A percentile compares a stretch with the other conserved stretches of the same genome.
These are phyloP conservation scores for Seira musarum DNA, from an alignment of 2,888 invertebrate genomes.

Conservation along the genomic window DNA sequence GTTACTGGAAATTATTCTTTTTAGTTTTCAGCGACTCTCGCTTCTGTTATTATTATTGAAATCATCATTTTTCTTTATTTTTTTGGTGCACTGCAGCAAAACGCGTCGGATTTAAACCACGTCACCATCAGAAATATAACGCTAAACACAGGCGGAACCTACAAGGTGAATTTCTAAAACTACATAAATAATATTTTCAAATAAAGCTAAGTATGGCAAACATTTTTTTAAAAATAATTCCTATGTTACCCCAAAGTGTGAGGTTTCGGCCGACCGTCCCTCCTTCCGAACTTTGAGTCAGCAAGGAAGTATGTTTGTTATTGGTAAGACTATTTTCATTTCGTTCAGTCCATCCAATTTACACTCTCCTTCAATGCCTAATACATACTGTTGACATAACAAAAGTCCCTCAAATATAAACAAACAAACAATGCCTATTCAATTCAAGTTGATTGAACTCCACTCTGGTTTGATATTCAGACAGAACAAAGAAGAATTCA, in stretches of 20 bases:
- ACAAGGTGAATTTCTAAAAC: too few relatives aligned
- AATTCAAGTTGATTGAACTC: background rate
- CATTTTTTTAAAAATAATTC: constrained; percentile 11
- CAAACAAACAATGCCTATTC: background rate
- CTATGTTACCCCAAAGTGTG: too few relatives aligned
- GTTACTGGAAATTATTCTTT: too few relatives aligned
- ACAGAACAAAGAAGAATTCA: too few relatives aligned
- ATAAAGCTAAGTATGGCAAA: background rate
- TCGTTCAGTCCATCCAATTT: background rate
- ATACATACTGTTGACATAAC: too few relatives aligned
- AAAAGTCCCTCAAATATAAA: too few relatives aligned
- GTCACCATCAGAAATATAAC: constrained; percentile 65
- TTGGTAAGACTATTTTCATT: constrained; percentile 59
- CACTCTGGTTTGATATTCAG: background rate
- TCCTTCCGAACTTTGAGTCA: constrained; percentile 64
- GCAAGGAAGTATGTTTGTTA: constrained; percentile 65
- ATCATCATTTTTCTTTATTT: too few relatives aligned
- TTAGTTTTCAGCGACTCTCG: too few relatives aligned
- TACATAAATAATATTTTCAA: background rate
- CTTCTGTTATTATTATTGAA: too few relatives aligned
- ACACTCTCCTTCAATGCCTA: too few relatives aligned
- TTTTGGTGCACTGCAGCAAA: too few relatives aligned
- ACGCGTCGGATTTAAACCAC: constrained; percentile 61
- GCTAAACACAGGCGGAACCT: constrained; percentile 65
- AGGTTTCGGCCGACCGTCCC: constrained; percentile 68